Evolutionary conservation across 2,888 invertebrate genomes (phyloP).

Genomic region (Pycnomerus fuliginosus): DNA sequence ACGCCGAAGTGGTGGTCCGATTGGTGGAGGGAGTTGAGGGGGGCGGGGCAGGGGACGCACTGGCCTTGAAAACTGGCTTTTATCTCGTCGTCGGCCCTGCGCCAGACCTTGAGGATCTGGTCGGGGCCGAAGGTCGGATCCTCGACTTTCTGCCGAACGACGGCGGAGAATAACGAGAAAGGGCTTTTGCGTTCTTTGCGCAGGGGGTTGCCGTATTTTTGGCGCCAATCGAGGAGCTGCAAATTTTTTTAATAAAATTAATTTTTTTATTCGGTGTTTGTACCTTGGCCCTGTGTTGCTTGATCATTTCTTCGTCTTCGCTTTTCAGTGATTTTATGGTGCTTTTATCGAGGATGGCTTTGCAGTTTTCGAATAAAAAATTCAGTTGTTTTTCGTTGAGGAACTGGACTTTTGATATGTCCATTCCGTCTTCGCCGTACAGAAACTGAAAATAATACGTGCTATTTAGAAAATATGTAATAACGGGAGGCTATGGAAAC

Average conservation of each 20-base stretch:
- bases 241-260: too few species aligned
- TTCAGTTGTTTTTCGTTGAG: conserved; percentile 72
- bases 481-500: too few species aligned
- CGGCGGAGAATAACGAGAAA: conserved; percentile 62
- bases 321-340: conserved; percentile 61
- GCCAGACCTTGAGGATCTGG: conserved; percentile 67
- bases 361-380: conserved; percentile 80
- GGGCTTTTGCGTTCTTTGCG: conserved; percentile 56
- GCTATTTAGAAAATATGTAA: too few species aligned
- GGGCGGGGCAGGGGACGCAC: conserved; percentile 67
- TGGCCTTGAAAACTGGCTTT: conserved; percentile 49
- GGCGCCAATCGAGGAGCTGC: conserved; percentile 70
- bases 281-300: conserved; percentile 60
- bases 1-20: conserved; percentile 80
- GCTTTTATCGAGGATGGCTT: conserved; percentile 62
- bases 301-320: conserved; percentile 55
- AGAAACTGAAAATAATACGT: conserved; percentile 70
- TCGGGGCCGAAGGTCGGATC: conserved; percentile 52
- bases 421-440: conserved; percentile 93
- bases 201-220: conserved; percentile 55
- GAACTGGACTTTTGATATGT: conserved; percentile 85
- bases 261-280: too few species aligned
- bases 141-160: conserved; percentile 55
- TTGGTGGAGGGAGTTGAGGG: conserved; percentile 66
- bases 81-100: conserved; percentile 59